phyloP scores from a whole-genome alignment of 2,888 invertebrate genomes.

The Kryphioiulus occultus region DNA sequence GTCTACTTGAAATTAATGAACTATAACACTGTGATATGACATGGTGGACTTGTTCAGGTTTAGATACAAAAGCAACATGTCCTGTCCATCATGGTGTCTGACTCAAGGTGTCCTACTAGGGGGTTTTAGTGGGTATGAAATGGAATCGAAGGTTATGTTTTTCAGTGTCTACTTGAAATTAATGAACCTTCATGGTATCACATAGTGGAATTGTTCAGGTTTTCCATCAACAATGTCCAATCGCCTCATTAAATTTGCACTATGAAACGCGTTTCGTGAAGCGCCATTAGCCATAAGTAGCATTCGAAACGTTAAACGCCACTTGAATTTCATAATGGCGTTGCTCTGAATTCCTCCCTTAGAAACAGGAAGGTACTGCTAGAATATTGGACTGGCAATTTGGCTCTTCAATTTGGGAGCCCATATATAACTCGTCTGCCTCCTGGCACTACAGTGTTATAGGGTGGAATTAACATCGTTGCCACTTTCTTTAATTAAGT shows the following conservation, averaged over 20 bases:
- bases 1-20: no score
- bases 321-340: background rate
- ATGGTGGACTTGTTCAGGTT: no score
- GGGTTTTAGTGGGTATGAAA: no score
- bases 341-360: background rate
- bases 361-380: background rate
- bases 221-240: no score
- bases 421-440: background rate
- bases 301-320: constrained; percentile 11
- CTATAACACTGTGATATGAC: no score
- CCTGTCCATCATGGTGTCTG: no score
- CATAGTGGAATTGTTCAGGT: no score
- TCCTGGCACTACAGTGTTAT: background rate
- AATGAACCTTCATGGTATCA: no score
- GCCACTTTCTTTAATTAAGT: background rate
- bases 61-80: no score
- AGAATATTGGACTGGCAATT: background rate
- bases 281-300: background rate
- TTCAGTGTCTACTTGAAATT: no score
- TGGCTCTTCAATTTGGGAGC: background rate
- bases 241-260: background rate
- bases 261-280: background rate
- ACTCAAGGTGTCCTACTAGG: no score
- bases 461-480: background rate
- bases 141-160: no score